These are phyloP conservation scores for Mesocricetus auratus DNA, from an alignment of 2,113 vertebrate genomes.

Conservation along the genomic window DNA sequence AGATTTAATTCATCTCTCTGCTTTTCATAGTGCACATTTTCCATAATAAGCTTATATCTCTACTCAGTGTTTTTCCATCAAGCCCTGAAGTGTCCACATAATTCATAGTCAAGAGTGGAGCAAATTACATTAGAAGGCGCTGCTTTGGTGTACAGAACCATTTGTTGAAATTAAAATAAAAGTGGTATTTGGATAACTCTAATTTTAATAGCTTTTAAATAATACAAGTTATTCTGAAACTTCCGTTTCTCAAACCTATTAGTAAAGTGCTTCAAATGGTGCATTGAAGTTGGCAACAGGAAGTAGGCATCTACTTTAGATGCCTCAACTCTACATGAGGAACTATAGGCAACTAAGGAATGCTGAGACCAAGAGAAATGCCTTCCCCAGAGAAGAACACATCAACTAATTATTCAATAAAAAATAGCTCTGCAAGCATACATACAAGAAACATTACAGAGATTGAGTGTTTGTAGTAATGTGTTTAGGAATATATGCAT, in stretches of 20 bases:
- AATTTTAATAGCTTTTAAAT: slow-evolving; percentile 69
- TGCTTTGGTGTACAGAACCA: slow-evolving; percentile 38
- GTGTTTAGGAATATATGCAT: not conserved
- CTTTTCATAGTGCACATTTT: not conserved
- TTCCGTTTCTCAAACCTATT: not conserved
- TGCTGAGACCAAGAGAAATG: not conserved
- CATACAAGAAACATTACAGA: not conserved
- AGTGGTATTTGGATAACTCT: slow-evolving; percentile 53
- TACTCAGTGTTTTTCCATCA: slow-evolving; percentile 40
- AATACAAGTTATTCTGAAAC: not conserved
- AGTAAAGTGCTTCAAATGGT: not conserved
- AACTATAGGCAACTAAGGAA: not conserved
- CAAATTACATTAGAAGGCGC: not conserved
- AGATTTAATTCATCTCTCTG: not conserved
- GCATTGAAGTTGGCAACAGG: not conserved
- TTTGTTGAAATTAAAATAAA: not conserved
- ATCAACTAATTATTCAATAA: not conserved
- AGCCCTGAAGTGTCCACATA: slow-evolving; percentile 12
- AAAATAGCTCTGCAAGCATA: not conserved
- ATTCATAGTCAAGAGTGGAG: slow-evolving; percentile 51
- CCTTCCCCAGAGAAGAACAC: not conserved
- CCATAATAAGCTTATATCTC: not conserved
- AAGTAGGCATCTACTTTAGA: not conserved
- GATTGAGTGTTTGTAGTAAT: not conserved
- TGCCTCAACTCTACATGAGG: not conserved